Conservation (phyloP, 2,797 vertebrate genomes). For the Acanthurus tractus region DNA sequence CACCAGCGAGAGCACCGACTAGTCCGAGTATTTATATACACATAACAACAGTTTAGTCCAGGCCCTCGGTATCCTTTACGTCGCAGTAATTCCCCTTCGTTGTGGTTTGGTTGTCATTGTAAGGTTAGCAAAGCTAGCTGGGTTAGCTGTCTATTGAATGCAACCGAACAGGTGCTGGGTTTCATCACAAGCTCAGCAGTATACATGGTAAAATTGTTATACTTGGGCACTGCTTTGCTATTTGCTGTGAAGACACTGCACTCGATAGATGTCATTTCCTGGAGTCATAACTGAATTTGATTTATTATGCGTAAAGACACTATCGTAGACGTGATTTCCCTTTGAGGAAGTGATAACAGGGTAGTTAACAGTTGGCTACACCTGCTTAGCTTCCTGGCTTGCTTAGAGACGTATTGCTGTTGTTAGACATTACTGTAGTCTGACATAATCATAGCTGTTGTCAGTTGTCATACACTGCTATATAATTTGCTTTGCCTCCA, state of each 20-base stretch:
- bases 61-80: neutral
- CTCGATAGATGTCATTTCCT: neutral
- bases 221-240: slow-evolving; percentile 5
- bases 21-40: neutral
- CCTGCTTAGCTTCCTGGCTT: slow-evolving; percentile 53
- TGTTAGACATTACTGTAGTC: slow-evolving; percentile 13
- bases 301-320: slow-evolving; percentile 39
- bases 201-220: neutral
- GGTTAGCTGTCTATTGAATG: slow-evolving; percentile 55
- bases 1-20: neutral
- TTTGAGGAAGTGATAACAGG: slow-evolving; percentile 68
- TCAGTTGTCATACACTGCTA: slow-evolving; percentile 9
- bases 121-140: slow-evolving; percentile 69
- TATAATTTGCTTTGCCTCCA: slow-evolving; percentile 7
- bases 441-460: slow-evolving; percentile 19
- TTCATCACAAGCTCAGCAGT: slow-evolving; percentile 25
- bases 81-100: slow-evolving; percentile 39
- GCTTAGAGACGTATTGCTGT: slow-evolving; percentile 20
- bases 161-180: slow-evolving; percentile 62
- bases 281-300: slow-evolving; percentile 9
- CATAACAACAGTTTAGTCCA: neutral
- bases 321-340: slow-evolving; percentile 29
- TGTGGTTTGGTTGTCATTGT: slow-evolving; percentile 68
- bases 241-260: slow-evolving; percentile 8
- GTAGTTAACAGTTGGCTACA: slow-evolving; percentile 49